Evolutionary conservation across 2,888 invertebrate species (phyloP).

Genomic region (Nomada fabriciana): DNA sequence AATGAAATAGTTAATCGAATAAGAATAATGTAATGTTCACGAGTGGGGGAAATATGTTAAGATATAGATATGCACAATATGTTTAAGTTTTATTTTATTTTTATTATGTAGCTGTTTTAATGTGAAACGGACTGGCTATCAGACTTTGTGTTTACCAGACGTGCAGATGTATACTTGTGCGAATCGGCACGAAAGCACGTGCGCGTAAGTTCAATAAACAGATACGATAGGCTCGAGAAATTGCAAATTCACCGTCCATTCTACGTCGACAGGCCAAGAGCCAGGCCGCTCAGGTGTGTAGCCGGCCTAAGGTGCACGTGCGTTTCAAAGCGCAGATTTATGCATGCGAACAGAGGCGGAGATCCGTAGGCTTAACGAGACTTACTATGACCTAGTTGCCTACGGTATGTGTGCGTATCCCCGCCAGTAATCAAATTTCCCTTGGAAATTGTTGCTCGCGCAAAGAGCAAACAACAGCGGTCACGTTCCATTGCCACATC

Average conservation of each 20-base stretch:
- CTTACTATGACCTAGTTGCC: slow-evolving; percentile 73
- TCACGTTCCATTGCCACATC: too few species aligned
- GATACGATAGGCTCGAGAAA: slow-evolving; percentile 6
- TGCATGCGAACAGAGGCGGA: slow-evolving; percentile 53
- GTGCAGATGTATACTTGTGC: background rate
- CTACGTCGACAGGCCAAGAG: slow-evolving; percentile 2
- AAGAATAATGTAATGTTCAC: too few species aligned
- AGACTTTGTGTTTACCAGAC: background rate
- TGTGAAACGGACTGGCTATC: background rate
- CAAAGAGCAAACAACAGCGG: too few species aligned
- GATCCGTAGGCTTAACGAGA: slow-evolving; percentile 68
- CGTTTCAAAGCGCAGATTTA: slow-evolving; percentile 39
- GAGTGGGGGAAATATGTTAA: too few species aligned
- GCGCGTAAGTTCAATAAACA: background rate
- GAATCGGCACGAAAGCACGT: too few species aligned
- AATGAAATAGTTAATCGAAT: too few species aligned
- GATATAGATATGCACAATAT: too few species aligned
- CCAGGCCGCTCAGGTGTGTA: slow-evolving; percentile 48
- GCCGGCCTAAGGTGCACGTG: slow-evolving; percentile 41
- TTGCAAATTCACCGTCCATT: slow-evolving; percentile 42
- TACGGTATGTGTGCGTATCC: slow-evolving; percentile 53
- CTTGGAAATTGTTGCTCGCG: slow-evolving; percentile 1
- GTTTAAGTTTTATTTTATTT: too few species aligned
- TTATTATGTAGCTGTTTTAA: too few species aligned
- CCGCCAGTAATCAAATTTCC: slow-evolving; percentile 49